These are phyloP conservation scores for Champsocephalus esox DNA, from an alignment of 2,797 vertebrate species.

Conservation along the genomic window DNA sequence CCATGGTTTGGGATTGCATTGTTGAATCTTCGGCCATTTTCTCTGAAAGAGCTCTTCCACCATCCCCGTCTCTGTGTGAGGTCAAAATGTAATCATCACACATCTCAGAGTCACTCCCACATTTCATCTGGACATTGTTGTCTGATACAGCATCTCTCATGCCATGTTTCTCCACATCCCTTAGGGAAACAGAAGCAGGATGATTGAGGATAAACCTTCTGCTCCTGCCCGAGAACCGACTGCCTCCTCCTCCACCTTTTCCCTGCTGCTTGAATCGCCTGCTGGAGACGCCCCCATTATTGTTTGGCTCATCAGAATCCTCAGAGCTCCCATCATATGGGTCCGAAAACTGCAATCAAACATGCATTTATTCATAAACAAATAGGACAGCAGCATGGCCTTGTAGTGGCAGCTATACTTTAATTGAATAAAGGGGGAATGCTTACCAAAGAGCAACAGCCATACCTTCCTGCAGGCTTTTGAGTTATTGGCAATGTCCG, in stretches of 20 bases:
- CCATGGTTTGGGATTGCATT: slow-evolving; percentile 23
- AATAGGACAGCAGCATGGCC: background rate
- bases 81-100: slow-evolving; percentile 35
- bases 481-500: slow-evolving; percentile 39
- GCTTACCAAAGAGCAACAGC: slow-evolving; percentile 69
- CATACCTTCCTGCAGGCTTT: slow-evolving; percentile 61
- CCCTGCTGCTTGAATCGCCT: slow-evolving; percentile 59
- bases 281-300: slow-evolving; percentile 9
- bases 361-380: background rate
- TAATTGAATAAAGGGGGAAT: background rate
- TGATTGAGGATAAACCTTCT: slow-evolving; percentile 51
- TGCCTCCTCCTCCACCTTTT: slow-evolving; percentile 40
- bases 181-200: slow-evolving; percentile 40
- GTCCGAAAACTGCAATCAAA: slow-evolving; percentile 84
- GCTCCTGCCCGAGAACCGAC: slow-evolving; percentile 50
- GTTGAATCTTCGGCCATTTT: slow-evolving; percentile 42
- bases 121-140: slow-evolving; percentile 76
- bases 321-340: slow-evolving; percentile 90
- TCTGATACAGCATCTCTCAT: slow-evolving; percentile 21
- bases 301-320: slow-evolving; percentile 71
- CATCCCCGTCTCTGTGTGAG: slow-evolving; percentile 14
- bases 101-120: slow-evolving; percentile 60
- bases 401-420: background rate
- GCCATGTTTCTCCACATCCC: slow-evolving; percentile 47
- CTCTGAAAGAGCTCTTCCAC: slow-evolving; percentile 15